Evolutionary conservation across 1,140 invertebrate species (phyloP).

Genomic region (Odontomachus brunneus): DNA sequence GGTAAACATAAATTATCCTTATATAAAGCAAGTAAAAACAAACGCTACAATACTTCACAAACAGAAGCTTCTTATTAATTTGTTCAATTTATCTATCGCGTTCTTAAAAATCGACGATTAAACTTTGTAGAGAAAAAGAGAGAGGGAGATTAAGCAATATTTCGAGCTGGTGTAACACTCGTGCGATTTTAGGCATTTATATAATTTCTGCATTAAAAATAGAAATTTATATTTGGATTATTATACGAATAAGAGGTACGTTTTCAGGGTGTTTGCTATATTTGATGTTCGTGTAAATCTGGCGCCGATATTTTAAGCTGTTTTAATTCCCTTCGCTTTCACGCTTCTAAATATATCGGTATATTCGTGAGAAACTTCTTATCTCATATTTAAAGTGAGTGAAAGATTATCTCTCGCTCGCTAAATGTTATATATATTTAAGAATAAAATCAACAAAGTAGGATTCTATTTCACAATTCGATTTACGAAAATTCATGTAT

Average conservation of each 20-base stretch:
- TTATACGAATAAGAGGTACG: conserved; percentile 32
- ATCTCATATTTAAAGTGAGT: not conserved
- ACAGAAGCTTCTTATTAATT: not conserved
- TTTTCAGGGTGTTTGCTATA: conserved; percentile 16
- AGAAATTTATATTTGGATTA: conserved; percentile 23
- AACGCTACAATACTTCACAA: too few relatives aligned
- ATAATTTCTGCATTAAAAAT: conserved; percentile 18
- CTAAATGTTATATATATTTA: not conserved
- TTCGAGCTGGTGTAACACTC: not conserved
- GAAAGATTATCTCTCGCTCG: not conserved
- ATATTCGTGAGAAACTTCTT: not conserved
- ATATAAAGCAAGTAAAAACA: too few relatives aligned
- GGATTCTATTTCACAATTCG: too few relatives aligned
- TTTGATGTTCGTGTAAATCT: conserved; percentile 12
- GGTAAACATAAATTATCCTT: too few relatives aligned
- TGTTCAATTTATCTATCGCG: conserved; percentile 16
- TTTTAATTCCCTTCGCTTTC: not conserved
- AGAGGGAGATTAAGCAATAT: not conserved
- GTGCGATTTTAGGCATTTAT: not conserved
- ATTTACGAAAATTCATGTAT: too few relatives aligned
- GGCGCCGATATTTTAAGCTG: not conserved
- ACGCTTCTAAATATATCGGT: not conserved
- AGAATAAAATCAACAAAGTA: too few relatives aligned
- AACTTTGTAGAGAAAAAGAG: not conserved
- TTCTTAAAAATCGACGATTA: not conserved